Base-by-base conservation (phyloP, 1,140 invertebrate genomes). In the Nasonia longicornis region DNA sequence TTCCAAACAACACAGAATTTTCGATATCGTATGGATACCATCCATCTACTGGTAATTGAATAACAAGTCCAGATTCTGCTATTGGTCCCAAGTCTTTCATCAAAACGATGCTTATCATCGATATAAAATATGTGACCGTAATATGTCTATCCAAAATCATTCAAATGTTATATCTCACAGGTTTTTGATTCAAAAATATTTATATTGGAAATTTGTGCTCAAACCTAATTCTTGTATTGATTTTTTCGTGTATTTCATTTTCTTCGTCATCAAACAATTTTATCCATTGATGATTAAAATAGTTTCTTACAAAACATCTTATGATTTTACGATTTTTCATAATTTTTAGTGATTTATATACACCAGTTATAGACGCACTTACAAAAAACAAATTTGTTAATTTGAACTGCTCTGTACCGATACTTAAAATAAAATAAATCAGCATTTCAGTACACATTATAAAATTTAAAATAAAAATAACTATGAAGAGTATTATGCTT, bases 301-400 rank as follows among this genome's bases (percentile, higher is more conserved):
- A 73, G 29, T 38, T 8, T 26, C 20, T 22, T 11, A 73, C 11
- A 26, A 73, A 73, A 22, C 7, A 22, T 73, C 71, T 45, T 12
- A 73, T 26, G 11, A 12, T 52, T 73, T 73, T 48, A 48, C 71
- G 71, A 52, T 48, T 29, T 73, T 29, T 38, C 35, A 52, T 26
- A n/a, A 73, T 48, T 52, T 26, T 52, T 3, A 73, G 3, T 20
- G 75, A 26, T 67, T 77, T 77, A 77, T 77, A 77, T 26, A 77
- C 75, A 63, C 29, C 75, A 20, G 75, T 42, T 64, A 77, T 77
- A 45, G n/a, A 63, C 16, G 63, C 75, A 67, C 75, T 67, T 14
- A 77, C 58, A 45, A 77, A 45, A 67, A 77, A 77, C 1, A 77
- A 77, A 63, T 77, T 77, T 77, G 52, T 35, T n/a, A 77, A 16